Evolutionary conservation across 2,113 vertebrate species (phyloP), one percentile per base, ranked within the genome.

Genomic region (Spea bombifrons): DNA sequence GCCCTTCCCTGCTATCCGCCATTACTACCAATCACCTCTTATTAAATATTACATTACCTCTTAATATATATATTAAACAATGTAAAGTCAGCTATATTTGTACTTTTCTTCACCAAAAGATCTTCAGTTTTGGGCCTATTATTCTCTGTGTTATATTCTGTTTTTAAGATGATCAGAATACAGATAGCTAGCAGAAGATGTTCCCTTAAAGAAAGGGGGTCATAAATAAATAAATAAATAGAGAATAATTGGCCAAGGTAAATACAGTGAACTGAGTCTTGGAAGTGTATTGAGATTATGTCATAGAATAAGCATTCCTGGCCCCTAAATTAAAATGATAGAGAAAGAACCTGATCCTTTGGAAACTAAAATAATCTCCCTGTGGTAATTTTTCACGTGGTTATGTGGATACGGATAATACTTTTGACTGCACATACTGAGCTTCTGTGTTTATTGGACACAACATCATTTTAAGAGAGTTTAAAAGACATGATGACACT

Each of bases 261-360:
- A 75, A 49, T 75, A 44, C 48, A 44, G n/a, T 16, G 52, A 80
- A 68, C 45, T 59, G 44, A 49, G n/a, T 80, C 64, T 59, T 73
- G 64, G 77, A 66, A 55, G 46, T 7, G 8, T 67, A 16, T 13
- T 44, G 8, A 47, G 52, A 73, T 80, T 73, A 73, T 70, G 77
- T 73, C 77, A 80, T 67, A 73, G 44, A 80, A 66, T 67, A 9
- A 50, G 10, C 13, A 66, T 73, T 73, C 49, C 64, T 73, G 16
- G 65, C 73, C 70, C 63, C 63, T 47, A 50, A 46, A 73, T 50
- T 73, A 55, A 8, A 73, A 50, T 57, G 50, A 80, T 49, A 80
- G 43, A 66, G 61, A 59, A 57, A 57, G 50, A 73, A 80, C 52
- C 53, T 55, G 64, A 80, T 73, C 77, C 70, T 49, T 57, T 67